Conservation (phyloP, 53 echinoderm and acorn worm species). For the Astropecten irregularis region DNA sequence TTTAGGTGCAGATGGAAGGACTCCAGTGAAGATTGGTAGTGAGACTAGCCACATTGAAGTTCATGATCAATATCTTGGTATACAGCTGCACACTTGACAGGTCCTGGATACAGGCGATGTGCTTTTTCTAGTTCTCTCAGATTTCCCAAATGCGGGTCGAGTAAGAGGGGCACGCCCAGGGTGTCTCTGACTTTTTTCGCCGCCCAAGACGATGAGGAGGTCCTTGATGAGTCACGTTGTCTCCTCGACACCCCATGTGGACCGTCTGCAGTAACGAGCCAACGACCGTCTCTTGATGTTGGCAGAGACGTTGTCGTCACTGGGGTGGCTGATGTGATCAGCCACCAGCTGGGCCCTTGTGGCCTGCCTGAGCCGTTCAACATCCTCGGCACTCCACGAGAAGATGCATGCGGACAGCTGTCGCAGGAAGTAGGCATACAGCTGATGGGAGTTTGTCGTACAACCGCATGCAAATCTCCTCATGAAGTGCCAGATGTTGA, state of each 20-base stretch:
- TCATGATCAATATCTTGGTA: slow-evolving; percentile 59
- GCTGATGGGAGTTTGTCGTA: slow-evolving; percentile 62
- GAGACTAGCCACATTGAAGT: too few species aligned
- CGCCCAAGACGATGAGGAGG: slow-evolving; percentile 52
- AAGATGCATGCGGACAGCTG: too few species aligned
- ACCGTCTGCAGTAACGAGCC: neutral
- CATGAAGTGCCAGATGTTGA: too few species aligned
- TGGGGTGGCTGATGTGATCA: slow-evolving; percentile 57
- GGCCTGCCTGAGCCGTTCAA: slow-evolving; percentile 29
- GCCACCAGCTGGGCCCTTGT: too few species aligned
- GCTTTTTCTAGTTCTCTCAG: slow-evolving; percentile 65
- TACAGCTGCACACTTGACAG: slow-evolving; percentile 56
- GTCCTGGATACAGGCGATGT: slow-evolving; percentile 77
- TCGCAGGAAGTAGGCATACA: slow-evolving; percentile 58
- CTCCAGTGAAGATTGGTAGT: slow-evolving; percentile 74
- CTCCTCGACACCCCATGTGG: slow-evolving; percentile 27
- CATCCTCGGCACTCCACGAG: too few species aligned
- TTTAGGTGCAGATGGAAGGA: slow-evolving; percentile 73
- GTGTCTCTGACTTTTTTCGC: slow-evolving; percentile 57
- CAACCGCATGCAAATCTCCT: slow-evolving; percentile 60
- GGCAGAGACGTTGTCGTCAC: slow-evolving; percentile 64
- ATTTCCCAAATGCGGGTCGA: slow-evolving; percentile 42
- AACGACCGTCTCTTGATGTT: neutral
- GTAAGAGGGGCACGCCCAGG: slow-evolving; percentile 63
- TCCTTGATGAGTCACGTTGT: slow-evolving; percentile 58